A percentile compares a stretch with the other conserved stretches of the same genome.
phyloP scores from a whole-genome alignment of 2,888 invertebrate species.

The Macaria liturata region DNA sequence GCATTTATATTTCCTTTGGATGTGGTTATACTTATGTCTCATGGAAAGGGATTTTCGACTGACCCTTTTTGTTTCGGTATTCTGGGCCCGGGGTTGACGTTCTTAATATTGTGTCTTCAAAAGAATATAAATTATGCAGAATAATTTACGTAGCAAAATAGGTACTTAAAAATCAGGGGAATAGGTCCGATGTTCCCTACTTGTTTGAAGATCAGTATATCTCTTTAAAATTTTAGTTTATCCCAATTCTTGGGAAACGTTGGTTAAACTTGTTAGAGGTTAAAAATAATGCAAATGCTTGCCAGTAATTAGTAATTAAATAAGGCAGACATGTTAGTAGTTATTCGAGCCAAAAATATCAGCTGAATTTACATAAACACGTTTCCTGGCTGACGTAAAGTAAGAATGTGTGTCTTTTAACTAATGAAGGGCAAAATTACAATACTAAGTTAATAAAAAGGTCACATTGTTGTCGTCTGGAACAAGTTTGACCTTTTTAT shows the following conservation, averaged over 20 bases:
- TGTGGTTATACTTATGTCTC: constrained; percentile 60
- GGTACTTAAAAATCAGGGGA: too few species aligned
- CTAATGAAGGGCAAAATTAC: constrained; percentile 22
- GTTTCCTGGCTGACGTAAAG: constrained; percentile 7
- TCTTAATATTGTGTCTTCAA: constrained; percentile 12
- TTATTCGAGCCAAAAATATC: neutral
- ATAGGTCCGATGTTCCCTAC: too few species aligned
- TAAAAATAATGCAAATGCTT: too few species aligned
- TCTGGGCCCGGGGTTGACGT: constrained; percentile 22
- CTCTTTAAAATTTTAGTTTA: too few species aligned
- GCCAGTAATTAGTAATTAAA: too few species aligned
- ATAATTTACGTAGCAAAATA: too few species aligned
- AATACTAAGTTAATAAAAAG: constrained; percentile 18
- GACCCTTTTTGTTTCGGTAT: constrained; percentile 42
- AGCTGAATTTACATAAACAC: neutral
- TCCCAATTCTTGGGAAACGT: too few species aligned
- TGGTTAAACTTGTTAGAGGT: too few species aligned
- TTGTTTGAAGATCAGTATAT: too few species aligned
- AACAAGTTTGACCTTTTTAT: constrained; percentile 60
- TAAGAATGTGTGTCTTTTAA: neutral
- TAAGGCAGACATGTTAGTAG: too few species aligned
- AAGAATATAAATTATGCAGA: constrained; percentile 5
- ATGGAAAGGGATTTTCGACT: constrained; percentile 55
- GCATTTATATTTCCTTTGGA: constrained; percentile 81
- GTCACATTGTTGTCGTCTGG: constrained; percentile 13